Evolutionary conservation across 2,797 vertebrate species (phyloP), one percentile per base, ranked within the genome.

Genomic region (Gouania willdenowi): DNA sequence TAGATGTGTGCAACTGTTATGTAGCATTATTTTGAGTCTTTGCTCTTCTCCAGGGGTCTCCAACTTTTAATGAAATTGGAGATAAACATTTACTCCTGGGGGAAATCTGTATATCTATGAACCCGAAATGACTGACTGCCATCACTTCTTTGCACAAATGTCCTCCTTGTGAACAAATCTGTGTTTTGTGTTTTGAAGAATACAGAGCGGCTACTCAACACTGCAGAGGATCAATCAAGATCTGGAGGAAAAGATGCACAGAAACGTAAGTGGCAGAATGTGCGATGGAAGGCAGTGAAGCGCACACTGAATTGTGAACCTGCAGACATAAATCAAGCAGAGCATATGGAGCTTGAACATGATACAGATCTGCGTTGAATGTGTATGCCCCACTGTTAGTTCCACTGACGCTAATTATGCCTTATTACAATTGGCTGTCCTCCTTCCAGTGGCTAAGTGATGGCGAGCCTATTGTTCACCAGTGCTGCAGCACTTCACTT

Each of bases 181-280:
- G n/a, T 73, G 62, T 57, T 28, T 59, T 70, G 48, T 77, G 34
- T 66, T 9, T 21, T 76, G 55, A 40, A 98, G 96, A 88, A 98
- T 97, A 85, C 95, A 98, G 80, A 98, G 90, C 85, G 93, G 95
- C 87, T 98, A 98, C 83, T 88, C 94, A 49, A 91, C 94, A 2
- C 87, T 98, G 83, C 95, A 98, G 86, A 90, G 93, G 81, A 94
- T 98, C 90, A 98, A 98, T 85, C 95, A 96, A 74, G 94, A 98
- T 66, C 91, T 98, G 79, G 95, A 98, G 80, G 93, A 97, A 40
- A 98, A 95, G 84, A 91, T 98, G 61, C 94, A 95, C 73, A 86
- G 91, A 81, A 91, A 94, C 87, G 95, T 97, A 79, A 94, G 93
- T 85, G 26, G 56, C 17, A 22, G 5, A 13, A 2, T 26, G 21